A percentile compares a stretch with the other conserved stretches of the same genome.
Evolutionary conservation across 2,113 vertebrate species (phyloP).

Genomic region (Hystrix brachyura): DNA sequence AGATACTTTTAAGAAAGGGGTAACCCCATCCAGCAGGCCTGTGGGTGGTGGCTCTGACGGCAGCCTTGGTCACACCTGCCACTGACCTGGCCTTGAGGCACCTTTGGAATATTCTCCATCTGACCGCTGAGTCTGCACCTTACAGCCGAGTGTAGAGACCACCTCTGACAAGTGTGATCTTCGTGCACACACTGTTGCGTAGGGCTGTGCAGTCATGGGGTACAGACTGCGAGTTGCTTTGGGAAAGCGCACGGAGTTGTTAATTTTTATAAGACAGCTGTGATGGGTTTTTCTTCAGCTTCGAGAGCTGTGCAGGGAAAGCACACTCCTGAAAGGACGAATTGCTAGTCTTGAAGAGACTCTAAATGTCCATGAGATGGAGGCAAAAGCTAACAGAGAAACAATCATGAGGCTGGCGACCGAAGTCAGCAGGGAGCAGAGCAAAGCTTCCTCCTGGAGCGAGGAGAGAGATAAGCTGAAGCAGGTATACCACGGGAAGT

Average conservation of each 20-base stretch:
- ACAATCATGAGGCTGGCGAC: slow-evolving; percentile 92
- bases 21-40: background rate
- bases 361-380: slow-evolving; percentile 90
- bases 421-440: slow-evolving; percentile 91
- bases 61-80: background rate
- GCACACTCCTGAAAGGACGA: slow-evolving; percentile 85
- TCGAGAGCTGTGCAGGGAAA: slow-evolving; percentile 88
- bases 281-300: slow-evolving; percentile 85
- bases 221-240: background rate
- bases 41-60: background rate
- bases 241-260: background rate
- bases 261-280: background rate
- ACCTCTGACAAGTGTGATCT: background rate
- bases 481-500: slow-evolving; percentile 86
- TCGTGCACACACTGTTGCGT: background rate
- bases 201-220: background rate
- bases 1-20: background rate
- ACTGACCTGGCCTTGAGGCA: background rate
- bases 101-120: background rate
- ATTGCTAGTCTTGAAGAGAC: slow-evolving; percentile 90
- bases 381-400: slow-evolving; percentile 93
- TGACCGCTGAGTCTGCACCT: background rate
- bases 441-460: slow-evolving; percentile 83
- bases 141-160: background rate
- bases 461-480: slow-evolving; percentile 88